Evolutionary conservation across 2,888 invertebrate genomes (phyloP).

Genomic region (Euzetes globulus): DNA sequence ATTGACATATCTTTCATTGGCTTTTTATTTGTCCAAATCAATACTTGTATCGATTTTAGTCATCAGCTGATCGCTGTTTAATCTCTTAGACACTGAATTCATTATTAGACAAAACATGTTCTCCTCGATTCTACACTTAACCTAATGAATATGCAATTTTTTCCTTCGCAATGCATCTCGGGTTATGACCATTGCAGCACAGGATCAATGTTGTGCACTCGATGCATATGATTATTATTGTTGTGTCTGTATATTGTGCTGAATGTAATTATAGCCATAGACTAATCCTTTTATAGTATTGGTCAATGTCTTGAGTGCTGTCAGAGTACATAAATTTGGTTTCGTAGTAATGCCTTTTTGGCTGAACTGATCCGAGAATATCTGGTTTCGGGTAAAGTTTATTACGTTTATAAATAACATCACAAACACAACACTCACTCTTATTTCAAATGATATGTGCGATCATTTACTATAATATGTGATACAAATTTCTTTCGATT

Average conservation of each 20-base stretch:
- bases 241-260: not conserved
- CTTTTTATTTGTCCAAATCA: no score
- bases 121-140: no score
- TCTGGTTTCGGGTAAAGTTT: slow-evolving; percentile 12
- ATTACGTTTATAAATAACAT: not conserved
- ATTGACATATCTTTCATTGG: no score
- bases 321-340: not conserved
- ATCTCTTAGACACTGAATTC: no score
- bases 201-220: no score
- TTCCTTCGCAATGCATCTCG: no score
- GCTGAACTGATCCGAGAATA: not conserved
- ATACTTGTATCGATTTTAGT: no score
- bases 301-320: not conserved
- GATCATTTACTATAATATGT: not conserved
- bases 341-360: not conserved
- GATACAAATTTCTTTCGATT: not conserved
- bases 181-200: no score
- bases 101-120: no score
- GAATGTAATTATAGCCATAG: not conserved
- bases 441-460: not conserved
- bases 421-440: not conserved
- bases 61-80: no score
- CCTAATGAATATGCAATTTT: no score
- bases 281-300: slow-evolving; percentile 6
- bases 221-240: not conserved